phyloP scores from a whole-genome alignment of 2,113 vertebrate genomes.

The Triplophysa siluroides region DNA sequence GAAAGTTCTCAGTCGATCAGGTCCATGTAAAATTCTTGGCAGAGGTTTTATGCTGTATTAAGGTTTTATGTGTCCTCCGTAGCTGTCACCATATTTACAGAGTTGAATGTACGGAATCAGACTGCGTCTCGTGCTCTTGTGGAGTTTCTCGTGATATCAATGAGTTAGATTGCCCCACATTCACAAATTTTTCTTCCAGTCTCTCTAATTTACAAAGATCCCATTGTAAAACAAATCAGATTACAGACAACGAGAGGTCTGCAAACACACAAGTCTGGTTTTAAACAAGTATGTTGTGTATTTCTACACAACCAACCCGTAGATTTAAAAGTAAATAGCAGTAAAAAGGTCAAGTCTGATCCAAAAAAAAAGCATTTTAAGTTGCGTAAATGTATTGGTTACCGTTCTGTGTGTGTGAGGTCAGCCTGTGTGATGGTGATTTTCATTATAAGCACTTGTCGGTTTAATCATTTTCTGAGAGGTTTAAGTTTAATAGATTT shows the following conservation, averaged over 20 bases:
- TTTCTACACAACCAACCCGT: not conserved
- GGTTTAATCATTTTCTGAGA: too few relatives aligned
- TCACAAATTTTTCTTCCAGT: constrained; percentile 12
- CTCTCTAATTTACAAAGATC: constrained; percentile 22
- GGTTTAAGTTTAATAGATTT: too few relatives aligned
- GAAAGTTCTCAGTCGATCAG: not conserved
- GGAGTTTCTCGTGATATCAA: constrained; percentile 43
- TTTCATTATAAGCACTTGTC: too few relatives aligned
- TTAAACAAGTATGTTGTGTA: not conserved
- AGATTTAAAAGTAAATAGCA: not conserved
- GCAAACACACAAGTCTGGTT: not conserved
- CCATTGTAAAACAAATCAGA: constrained; percentile 46
- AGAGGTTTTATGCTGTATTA: not conserved
- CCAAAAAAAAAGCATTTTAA: not conserved
- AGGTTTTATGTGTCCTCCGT: not conserved
- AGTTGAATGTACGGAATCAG: not conserved
- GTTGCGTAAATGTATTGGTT: not conserved
- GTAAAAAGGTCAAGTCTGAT: not conserved
- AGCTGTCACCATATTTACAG: too few relatives aligned
- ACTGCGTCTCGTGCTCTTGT: constrained; percentile 1
- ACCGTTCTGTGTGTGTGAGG: too few relatives aligned
- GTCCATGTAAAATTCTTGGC: not conserved
- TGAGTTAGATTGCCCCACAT: constrained; percentile 15
- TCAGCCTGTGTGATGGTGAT: too few relatives aligned
- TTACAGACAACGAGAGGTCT: constrained; percentile 17